Evolutionary conservation across 2,113 vertebrate genomes (phyloP).

Genomic region (Oxyura jamaicensis): DNA sequence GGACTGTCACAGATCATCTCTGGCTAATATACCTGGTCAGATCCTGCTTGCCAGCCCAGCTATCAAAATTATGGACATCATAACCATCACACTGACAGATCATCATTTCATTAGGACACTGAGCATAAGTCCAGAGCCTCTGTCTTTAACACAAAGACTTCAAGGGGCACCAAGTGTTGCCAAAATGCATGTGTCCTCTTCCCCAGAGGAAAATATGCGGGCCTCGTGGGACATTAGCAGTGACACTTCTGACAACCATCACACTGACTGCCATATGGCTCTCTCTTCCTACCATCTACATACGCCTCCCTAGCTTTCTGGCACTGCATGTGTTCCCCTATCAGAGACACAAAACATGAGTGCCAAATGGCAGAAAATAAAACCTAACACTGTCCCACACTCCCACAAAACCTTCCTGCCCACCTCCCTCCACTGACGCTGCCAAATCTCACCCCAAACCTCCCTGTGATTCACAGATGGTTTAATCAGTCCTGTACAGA

Average conservation of each 20-base stretch:
- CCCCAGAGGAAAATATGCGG: not conserved
- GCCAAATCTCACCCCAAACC: not conserved
- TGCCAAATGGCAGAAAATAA: slow-evolving; percentile 2
- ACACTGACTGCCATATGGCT: not conserved
- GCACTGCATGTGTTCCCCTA: not conserved
- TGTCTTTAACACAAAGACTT: not conserved
- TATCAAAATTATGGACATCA: not conserved
- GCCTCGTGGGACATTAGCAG: not conserved
- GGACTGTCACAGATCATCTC: not conserved
- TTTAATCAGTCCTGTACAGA: not conserved
- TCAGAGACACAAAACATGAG: not conserved
- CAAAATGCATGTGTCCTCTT: not conserved
- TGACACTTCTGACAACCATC: not conserved
- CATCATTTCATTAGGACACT: not conserved
- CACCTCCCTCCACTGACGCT: not conserved
- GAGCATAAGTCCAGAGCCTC: not conserved
- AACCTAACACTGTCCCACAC: not conserved
- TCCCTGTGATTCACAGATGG: not conserved
- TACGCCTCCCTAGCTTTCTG: not conserved
- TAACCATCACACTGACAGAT: not conserved
- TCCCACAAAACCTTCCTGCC: not conserved
- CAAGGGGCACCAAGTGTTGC: not conserved
- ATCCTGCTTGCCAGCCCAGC: not conserved
- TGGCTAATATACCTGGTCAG: not conserved
- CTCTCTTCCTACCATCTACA: not conserved